Evolutionary conservation across 2,888 invertebrate genomes (phyloP).

Genomic region (Cerceris ruficornis): DNA sequence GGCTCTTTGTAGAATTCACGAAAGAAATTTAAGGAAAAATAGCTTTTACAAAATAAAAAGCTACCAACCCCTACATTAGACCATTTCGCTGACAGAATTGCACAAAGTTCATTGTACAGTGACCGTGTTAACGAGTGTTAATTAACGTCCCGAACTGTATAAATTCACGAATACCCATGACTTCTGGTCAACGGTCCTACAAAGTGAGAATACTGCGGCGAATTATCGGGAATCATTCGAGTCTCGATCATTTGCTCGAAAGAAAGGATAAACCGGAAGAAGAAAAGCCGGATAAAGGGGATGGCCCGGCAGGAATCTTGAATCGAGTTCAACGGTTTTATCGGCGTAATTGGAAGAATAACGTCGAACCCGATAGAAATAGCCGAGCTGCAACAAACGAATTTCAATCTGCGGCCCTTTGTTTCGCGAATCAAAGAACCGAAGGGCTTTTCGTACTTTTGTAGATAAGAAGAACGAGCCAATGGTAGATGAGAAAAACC

Average conservation of each 20-base stretch:
- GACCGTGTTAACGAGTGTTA: too few relatives aligned
- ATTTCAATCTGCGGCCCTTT: conserved; percentile 73
- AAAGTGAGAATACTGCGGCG: not conserved
- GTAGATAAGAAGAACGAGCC: conserved; percentile 60
- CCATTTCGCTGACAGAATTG: too few relatives aligned
- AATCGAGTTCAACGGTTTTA: conserved; percentile 63
- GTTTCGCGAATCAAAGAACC: conserved; percentile 71
- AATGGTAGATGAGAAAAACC: conserved; percentile 48
- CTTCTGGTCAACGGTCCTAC: too few relatives aligned
- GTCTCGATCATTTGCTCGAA: conserved; percentile 14
- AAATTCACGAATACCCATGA: too few relatives aligned
- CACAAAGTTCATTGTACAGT: too few relatives aligned
- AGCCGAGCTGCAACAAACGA: conserved; percentile 62
- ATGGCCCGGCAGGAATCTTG: conserved; percentile 59
- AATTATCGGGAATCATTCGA: conserved; percentile 3
- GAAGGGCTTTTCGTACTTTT: conserved; percentile 49
- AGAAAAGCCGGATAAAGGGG: conserved; percentile 48
- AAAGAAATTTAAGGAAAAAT: too few relatives aligned
- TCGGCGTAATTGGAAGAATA: conserved; percentile 71
- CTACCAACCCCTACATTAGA: too few relatives aligned
- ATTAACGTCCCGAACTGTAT: too few relatives aligned
- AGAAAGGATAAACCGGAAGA: conserved; percentile 24
- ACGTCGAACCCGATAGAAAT: conserved; percentile 69
- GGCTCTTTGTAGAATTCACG: too few relatives aligned
- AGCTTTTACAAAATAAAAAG: too few relatives aligned